Evolutionary conservation across 2,113 vertebrate species (phyloP).

Genomic region (Merops nubicus): DNA sequence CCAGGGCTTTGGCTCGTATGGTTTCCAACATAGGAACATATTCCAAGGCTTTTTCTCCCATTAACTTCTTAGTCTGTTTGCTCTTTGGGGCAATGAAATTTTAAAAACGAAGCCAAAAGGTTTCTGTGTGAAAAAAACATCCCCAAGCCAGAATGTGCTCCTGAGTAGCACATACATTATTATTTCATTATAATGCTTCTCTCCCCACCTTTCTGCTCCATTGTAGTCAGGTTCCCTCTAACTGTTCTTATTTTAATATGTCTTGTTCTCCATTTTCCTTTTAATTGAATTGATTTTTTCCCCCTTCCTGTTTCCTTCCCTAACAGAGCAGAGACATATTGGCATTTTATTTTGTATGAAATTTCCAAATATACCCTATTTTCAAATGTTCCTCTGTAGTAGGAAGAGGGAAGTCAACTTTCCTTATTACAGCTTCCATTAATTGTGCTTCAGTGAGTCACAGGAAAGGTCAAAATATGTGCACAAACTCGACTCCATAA

Average conservation of each 20-base stretch:
- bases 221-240: not conserved
- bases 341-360: not conserved
- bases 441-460: conserved; percentile 31
- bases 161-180: not conserved
- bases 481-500: not conserved
- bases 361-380: not conserved
- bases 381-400: not conserved
- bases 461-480: not conserved
- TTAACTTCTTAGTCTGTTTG: not conserved
- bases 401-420: not conserved
- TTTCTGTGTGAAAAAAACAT: not conserved
- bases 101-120: not conserved
- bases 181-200: not conserved
- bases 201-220: not conserved
- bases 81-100: not conserved
- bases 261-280: not conserved
- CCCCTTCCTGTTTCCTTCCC: conserved; percentile 1
- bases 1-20: not conserved
- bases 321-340: not conserved
- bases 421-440: conserved; percentile 32
- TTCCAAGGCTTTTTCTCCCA: not conserved
- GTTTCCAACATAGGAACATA: not conserved
- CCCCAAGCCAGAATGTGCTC: not conserved
- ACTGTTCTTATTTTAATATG: not conserved
- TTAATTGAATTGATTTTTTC: not conserved